Evolutionary conservation across 2,113 vertebrate genomes (phyloP).

Genomic region (Budorcas taxicolor): DNA sequence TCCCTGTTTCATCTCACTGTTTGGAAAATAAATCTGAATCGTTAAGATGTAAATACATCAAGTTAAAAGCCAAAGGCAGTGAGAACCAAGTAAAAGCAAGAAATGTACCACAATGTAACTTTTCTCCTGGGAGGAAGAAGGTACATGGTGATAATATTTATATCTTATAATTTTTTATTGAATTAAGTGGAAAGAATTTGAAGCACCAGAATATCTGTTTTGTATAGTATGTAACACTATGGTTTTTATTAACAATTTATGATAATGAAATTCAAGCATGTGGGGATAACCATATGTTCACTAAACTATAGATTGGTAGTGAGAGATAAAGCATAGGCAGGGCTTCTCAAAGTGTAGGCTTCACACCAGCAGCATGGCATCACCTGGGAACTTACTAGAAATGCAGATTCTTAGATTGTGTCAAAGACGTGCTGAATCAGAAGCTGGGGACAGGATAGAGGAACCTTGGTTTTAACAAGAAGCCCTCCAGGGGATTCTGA

Average conservation of each 20-base stretch:
- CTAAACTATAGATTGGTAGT: background rate
- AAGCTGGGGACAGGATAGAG: background rate
- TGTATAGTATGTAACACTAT: background rate
- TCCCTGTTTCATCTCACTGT: conserved; percentile 66
- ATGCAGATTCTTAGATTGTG: background rate
- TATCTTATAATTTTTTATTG: background rate
- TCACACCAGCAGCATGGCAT: background rate
- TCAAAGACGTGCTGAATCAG: background rate
- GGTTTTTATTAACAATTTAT: background rate
- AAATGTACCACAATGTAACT: background rate
- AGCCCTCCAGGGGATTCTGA: background rate
- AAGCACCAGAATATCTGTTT: background rate
- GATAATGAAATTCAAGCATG: background rate
- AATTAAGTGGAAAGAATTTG: background rate
- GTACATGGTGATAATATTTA: background rate
- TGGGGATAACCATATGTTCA: background rate
- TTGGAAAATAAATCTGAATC: conserved; percentile 62
- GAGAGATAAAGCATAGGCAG: background rate
- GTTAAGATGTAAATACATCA: conserved; percentile 63
- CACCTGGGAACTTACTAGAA: background rate
- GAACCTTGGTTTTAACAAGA: background rate
- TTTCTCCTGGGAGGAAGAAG: background rate
- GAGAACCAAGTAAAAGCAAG: conserved; percentile 45
- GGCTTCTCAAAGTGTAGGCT: background rate
- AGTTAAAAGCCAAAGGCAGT: conserved; percentile 53